phyloP scores from a whole-genome alignment of 64 coral and sea anemone species.

The Stylophora pistillata region DNA sequence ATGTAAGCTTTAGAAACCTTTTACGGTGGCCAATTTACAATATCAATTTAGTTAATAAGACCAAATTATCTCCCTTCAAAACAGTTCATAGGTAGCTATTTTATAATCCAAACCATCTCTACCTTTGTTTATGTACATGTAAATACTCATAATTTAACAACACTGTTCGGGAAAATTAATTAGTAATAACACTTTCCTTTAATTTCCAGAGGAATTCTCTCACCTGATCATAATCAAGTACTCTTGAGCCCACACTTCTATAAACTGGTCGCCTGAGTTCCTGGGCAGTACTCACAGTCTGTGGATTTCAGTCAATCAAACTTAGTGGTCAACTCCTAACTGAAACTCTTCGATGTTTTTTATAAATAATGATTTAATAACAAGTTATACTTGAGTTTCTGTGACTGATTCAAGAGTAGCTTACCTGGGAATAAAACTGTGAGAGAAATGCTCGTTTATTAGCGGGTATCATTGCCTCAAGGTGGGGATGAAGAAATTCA shows the following conservation, averaged over 20 bases:
- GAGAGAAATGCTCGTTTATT: slow-evolving; percentile 97
- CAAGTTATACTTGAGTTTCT: background rate
- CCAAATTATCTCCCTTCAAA: no score
- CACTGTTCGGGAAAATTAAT: no score
- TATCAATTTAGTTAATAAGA: no score
- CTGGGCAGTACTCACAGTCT: slow-evolving; percentile 91
- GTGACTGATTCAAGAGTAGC: background rate
- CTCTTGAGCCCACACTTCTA: slow-evolving; percentile 84
- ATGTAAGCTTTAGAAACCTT: no score
- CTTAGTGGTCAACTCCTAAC: background rate
- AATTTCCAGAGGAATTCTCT: no score
- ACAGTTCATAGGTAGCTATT: no score
- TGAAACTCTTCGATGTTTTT: background rate
- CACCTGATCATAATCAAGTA: slow-evolving; percentile 94
- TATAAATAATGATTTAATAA: background rate
- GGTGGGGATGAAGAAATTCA: slow-evolving; percentile 85
- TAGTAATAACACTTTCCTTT: no score
- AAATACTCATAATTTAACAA: no score
- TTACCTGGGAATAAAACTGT: slow-evolving; percentile 99
- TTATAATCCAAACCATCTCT: no score
- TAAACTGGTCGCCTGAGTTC: slow-evolving; percentile 92
- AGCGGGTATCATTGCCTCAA: slow-evolving; percentile 88
- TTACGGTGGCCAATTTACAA: no score
- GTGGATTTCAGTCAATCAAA: slow-evolving; percentile 10
- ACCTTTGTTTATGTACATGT: no score